phyloP scores from a whole-genome alignment of 2,888 invertebrate species.

The Drosophila subsilvestris region DNA sequence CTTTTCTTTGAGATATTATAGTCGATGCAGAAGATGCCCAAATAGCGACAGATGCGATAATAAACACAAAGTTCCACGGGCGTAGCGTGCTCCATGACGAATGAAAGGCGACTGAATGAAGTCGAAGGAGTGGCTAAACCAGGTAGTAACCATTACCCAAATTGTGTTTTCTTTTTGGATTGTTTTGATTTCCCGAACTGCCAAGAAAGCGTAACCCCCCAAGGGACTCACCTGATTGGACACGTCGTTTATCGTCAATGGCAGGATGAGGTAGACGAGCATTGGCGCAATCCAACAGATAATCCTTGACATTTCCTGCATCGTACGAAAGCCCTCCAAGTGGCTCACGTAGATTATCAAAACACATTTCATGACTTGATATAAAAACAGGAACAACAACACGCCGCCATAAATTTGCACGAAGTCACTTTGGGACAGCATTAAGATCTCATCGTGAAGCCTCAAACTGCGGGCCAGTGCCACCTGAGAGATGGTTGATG shows the following conservation, averaged over 20 bases:
- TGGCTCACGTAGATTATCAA: constrained; percentile 33
- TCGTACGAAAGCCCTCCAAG: not conserved
- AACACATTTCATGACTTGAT: constrained; percentile 33
- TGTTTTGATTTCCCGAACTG: constrained; percentile 16
- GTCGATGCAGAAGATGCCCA: constrained; percentile 66
- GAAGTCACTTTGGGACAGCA: constrained; percentile 45
- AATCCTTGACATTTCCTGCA: constrained; percentile 13
- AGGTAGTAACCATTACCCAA: not conserved
- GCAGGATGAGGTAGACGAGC: constrained; percentile 47
- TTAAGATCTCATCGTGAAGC: constrained; percentile 43
- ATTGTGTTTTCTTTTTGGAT: not conserved
- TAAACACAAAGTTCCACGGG: constrained; percentile 52
- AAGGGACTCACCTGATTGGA: constrained; percentile 59
- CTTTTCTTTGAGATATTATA: constrained; percentile 44
- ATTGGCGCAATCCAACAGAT: constrained; percentile 54
- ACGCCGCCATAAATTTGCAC: constrained; percentile 40
- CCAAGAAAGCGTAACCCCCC: no score
- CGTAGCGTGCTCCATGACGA: constrained; percentile 15
- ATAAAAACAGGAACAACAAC: constrained; percentile 43
- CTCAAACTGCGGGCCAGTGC: constrained; percentile 25
- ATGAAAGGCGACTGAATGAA: not conserved
- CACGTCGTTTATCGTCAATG: constrained; percentile 51
- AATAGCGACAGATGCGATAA: constrained; percentile 62
- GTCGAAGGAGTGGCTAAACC: no score
- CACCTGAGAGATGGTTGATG: not conserved